A percentile compares a stretch with the other conserved stretches of the same genome.
These are phyloP conservation scores for Tetragnatha versicolor DNA, from an alignment of 1,140 invertebrate species.

Conservation along the genomic window DNA sequence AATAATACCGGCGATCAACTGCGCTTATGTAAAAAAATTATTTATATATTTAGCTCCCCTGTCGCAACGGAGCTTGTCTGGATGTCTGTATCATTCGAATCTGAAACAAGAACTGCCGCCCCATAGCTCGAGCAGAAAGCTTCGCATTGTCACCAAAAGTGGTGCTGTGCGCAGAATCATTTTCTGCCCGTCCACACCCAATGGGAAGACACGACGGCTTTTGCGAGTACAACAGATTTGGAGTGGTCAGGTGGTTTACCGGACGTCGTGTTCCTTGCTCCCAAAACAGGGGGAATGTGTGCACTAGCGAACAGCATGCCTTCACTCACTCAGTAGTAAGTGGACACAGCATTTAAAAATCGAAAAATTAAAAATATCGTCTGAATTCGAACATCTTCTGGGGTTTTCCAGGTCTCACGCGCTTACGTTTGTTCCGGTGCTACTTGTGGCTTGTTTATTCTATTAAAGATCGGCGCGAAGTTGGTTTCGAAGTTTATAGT, in stretches of 20 bases:
- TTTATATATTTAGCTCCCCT: too few species aligned
- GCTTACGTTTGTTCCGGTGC: too few species aligned
- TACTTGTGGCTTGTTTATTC: too few species aligned
- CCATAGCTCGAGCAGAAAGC: neutral
- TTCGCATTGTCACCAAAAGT: constrained; percentile 27
- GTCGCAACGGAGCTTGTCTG: too few species aligned
- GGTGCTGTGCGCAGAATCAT: constrained; percentile 4
- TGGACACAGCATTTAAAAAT: neutral
- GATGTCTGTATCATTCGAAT: too few species aligned
- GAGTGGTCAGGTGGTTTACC: constrained; percentile 8
- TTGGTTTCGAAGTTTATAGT: too few species aligned
- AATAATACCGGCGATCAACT: too few species aligned
- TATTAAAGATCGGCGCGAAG: too few species aligned
- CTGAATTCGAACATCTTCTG: neutral
- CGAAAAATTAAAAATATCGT: neutral
- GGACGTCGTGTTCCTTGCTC: constrained; percentile 2
- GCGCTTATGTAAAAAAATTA: too few species aligned
- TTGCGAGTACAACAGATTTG: constrained; percentile 34
- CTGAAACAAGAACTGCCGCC: too few species aligned
- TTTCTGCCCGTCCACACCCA: constrained; percentile 19
- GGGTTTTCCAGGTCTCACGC: too few species aligned
- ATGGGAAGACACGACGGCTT: constrained; percentile 19
- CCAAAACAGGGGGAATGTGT: constrained; percentile 31
- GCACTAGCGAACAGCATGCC: constrained; percentile 6
- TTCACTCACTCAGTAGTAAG: constrained; percentile 20